These are phyloP conservation scores for Callipepla squamata DNA, from an alignment of 2,113 vertebrate genomes.

Conservation along the genomic window DNA sequence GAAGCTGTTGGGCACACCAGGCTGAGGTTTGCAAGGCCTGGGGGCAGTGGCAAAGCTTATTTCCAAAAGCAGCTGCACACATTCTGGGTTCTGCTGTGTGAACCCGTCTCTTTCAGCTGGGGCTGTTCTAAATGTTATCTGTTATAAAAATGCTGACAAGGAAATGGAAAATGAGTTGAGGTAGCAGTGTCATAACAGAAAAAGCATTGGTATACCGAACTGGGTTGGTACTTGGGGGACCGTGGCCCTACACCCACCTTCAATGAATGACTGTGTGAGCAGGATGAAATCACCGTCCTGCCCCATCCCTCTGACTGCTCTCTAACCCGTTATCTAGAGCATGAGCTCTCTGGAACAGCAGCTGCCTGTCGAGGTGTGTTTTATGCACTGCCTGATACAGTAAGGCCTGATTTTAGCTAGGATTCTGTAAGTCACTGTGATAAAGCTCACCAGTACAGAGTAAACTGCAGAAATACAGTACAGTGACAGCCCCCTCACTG, in stretches of 20 bases:
- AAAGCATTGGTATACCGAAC: fast-evolving
- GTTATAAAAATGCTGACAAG: neutral
- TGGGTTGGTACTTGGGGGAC: neutral
- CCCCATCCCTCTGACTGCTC: neutral
- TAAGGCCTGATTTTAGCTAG: neutral
- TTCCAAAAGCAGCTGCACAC: fast-evolving
- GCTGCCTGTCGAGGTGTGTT: neutral
- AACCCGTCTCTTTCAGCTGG: neutral
- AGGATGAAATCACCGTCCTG: neutral
- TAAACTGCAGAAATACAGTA: neutral
- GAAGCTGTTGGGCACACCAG: neutral
- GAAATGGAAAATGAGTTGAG: neutral
- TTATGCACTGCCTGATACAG: neutral
- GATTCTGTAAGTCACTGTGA: neutral
- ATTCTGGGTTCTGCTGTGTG: neutral
- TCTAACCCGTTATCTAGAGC: neutral
- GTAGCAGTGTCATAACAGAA: neutral
- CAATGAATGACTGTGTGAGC: neutral
- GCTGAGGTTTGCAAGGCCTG: neutral
- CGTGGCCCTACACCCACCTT: neutral
- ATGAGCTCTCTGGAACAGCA: neutral
- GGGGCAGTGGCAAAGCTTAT: neutral
- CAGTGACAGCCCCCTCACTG: neutral
- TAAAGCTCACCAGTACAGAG: neutral
- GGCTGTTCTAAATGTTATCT: neutral